Evolutionary conservation across 2,113 vertebrate species (phyloP).

Genomic region (Bungarus multicinctus): DNA sequence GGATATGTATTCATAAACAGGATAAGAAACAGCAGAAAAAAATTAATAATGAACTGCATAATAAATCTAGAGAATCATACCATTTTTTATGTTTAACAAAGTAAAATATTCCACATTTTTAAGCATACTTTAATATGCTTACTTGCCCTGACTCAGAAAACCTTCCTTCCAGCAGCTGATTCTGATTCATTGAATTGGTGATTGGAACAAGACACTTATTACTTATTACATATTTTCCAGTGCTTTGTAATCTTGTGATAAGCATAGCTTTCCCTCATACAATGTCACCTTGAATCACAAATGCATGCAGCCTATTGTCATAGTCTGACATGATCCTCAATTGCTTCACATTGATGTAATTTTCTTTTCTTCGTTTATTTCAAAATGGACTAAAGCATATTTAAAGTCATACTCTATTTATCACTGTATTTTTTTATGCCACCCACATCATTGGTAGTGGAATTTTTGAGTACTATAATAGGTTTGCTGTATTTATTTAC

Average conservation of each 20-base stretch:
- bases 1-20: not conserved
- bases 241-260: not conserved
- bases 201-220: not conserved
- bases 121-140: not conserved
- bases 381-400: not conserved
- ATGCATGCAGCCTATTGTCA: conserved; percentile 6
- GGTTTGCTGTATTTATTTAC: not conserved
- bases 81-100: not conserved
- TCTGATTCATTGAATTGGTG: conserved; percentile 4
- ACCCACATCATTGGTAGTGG: not conserved
- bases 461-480: not conserved
- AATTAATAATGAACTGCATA: not conserved
- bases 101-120: not conserved
- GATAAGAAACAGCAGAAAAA: not conserved
- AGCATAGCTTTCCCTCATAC: not conserved
- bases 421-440: not conserved
- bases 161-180: not conserved
- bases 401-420: not conserved
- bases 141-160: not conserved
- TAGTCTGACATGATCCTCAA: not conserved
- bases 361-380: not conserved
- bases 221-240: conserved; percentile 8
- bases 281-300: conserved; percentile 18
- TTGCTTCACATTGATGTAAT: not conserved
- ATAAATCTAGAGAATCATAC: not conserved